These are phyloP conservation scores for Drosophila asahinai DNA, from an alignment of 1,140 invertebrate species.

Conservation along the genomic window DNA sequence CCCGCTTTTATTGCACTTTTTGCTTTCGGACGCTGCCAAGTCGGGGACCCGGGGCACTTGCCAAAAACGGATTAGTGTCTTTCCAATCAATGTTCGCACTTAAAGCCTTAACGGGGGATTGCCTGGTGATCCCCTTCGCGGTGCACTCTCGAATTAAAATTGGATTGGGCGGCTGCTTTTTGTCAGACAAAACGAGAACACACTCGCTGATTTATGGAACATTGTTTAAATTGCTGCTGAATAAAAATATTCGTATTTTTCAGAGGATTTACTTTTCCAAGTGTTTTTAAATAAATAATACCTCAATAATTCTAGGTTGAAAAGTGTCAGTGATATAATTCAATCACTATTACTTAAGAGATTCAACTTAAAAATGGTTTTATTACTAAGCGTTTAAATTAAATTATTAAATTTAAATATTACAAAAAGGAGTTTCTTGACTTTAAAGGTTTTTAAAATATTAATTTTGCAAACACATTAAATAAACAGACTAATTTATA, in stretches of 20 bases:
- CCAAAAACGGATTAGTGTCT: constrained; percentile 78
- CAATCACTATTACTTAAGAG: neutral
- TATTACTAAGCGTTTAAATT: no score
- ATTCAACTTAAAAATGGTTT: no score
- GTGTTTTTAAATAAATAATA: neutral
- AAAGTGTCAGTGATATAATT: neutral
- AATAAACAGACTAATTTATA: no score
- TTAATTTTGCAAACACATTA: neutral
- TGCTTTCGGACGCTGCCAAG: constrained; percentile 58
- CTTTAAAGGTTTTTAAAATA: neutral
- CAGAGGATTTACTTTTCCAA: neutral
- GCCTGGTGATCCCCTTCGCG: constrained; percentile 25
- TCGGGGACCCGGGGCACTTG: constrained; percentile 68
- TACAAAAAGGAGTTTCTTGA: no score
- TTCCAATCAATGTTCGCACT: constrained; percentile 76
- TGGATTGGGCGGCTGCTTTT: constrained; percentile 11
- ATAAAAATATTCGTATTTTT: neutral
- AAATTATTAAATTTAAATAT: no score
- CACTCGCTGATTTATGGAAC: constrained; percentile 35
- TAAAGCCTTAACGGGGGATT: constrained; percentile 65
- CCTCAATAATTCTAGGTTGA: neutral
- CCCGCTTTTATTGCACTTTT: constrained; percentile 80
- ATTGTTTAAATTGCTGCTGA: constrained; percentile 24
- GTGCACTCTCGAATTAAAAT: constrained; percentile 27
- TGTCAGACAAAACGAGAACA: neutral